Evolutionary conservation across 2,888 invertebrate species (phyloP).

Genomic region (Julus scanicus): DNA sequence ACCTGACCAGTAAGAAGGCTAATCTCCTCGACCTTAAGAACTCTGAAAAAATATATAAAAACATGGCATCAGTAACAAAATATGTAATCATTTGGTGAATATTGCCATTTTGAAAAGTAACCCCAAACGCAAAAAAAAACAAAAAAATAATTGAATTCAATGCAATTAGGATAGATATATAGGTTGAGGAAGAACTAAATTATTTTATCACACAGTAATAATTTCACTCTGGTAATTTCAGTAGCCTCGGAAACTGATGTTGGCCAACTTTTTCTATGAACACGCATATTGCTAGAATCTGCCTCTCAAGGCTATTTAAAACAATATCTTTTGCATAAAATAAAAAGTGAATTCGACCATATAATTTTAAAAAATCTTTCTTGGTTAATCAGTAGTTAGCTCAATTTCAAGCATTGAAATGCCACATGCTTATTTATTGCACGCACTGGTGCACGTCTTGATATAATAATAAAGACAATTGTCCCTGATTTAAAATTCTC

Average conservation of each 20-base stretch:
- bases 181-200: neutral
- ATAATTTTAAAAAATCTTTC: too few relatives aligned
- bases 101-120: neutral
- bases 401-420: neutral
- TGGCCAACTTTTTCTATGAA: neutral
- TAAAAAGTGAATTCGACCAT: too few relatives aligned
- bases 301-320: too few relatives aligned
- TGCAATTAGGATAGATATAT: neutral
- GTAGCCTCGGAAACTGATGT: neutral
- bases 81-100: neutral
- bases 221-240: too few relatives aligned
- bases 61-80: neutral
- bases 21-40: conserved; percentile 44
- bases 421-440: too few relatives aligned
- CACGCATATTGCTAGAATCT: neutral
- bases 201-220: neutral
- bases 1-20: conserved; percentile 54
- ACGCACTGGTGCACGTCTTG: too few relatives aligned
- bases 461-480: too few relatives aligned
- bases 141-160: neutral
- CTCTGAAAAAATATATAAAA: conserved; percentile 50
- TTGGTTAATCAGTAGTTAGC: neutral
- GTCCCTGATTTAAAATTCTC: too few relatives aligned
- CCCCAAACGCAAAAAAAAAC: neutral
- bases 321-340: too few relatives aligned